phyloP scores from a whole-genome alignment of 2,888 invertebrate genomes.

The Lasioglossum vierecki region DNA sequence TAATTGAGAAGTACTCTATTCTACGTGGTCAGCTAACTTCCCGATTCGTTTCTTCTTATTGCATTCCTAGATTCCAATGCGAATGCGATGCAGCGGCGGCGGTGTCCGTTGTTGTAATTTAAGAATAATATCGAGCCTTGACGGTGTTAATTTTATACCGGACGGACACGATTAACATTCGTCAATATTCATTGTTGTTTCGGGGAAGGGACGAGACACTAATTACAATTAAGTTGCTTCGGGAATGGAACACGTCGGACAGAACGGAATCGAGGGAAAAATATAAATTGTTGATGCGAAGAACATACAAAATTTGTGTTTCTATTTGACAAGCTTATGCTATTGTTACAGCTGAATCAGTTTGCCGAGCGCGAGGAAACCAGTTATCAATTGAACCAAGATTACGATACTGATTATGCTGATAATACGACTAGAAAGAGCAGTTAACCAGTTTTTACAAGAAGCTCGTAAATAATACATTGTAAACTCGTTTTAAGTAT shows the following conservation, averaged over 20 bases:
- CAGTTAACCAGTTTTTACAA: background rate
- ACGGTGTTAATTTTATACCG: slow-evolving; percentile 35
- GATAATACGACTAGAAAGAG: background rate
- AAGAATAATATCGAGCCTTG: slow-evolving; percentile 33
- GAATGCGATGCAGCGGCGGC: background rate
- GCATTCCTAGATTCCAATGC: background rate
- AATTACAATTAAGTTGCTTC: slow-evolving; percentile 43
- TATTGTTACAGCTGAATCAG: background rate
- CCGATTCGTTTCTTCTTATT: background rate
- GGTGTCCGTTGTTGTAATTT: slow-evolving; percentile 17
- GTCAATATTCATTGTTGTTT: slow-evolving; percentile 57
- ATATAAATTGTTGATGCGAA: background rate
- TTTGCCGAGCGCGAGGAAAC: background rate
- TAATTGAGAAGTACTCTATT: background rate
- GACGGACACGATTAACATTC: slow-evolving; percentile 44
- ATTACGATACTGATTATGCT: background rate
- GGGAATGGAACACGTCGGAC: slow-evolving; percentile 6
- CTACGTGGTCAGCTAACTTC: background rate
- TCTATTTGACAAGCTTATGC: too few relatives aligned
- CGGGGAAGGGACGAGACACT: slow-evolving; percentile 52
- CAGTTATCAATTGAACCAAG: background rate
- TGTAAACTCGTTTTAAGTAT: background rate
- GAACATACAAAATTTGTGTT: background rate
- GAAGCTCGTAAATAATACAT: background rate
- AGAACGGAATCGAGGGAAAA: background rate